These are phyloP conservation scores for Eustalomyia histrio DNA, from an alignment of 2,888 invertebrate species.

Conservation along the genomic window DNA sequence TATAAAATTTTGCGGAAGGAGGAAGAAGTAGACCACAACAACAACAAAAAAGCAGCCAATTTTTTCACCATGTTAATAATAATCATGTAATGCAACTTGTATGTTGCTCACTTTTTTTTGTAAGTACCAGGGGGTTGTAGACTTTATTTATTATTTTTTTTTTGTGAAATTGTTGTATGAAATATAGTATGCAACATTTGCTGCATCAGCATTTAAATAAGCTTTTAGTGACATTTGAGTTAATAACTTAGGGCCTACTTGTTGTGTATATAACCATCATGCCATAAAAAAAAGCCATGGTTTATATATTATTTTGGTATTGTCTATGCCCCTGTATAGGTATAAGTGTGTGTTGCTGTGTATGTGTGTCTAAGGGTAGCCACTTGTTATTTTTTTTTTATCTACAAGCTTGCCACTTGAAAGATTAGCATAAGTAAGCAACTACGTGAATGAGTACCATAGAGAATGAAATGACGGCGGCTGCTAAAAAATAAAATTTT, in stretches of 20 bases:
- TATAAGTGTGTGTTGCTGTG: too few relatives aligned
- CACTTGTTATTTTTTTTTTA: constrained; percentile 54
- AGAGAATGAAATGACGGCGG: constrained; percentile 20
- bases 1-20: neutral
- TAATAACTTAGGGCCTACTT: constrained; percentile 65
- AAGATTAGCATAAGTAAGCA: constrained; percentile 74
- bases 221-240: constrained; percentile 73
- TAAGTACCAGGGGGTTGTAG: neutral
- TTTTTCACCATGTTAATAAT: constrained; percentile 19
- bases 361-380: constrained; percentile 59
- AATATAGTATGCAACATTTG: constrained; percentile 57
- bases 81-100: constrained; percentile 16
- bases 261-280: constrained; percentile 20
- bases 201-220: constrained; percentile 67
- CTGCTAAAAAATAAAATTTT: constrained; percentile 18
- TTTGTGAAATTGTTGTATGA: constrained; percentile 33
- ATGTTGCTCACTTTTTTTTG: constrained; percentile 34
- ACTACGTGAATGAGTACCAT: constrained; percentile 60
- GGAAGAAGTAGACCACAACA: constrained; percentile 11
- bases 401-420: constrained; percentile 72
- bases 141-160: constrained; percentile 1
- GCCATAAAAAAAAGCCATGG: neutral
- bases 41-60: neutral
- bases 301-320: constrained; percentile 23
- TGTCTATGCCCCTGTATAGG: constrained; percentile 15